These are phyloP conservation scores for Polyodon spathula DNA, from an alignment of 2,113 vertebrate genomes.

Conservation along the genomic window DNA sequence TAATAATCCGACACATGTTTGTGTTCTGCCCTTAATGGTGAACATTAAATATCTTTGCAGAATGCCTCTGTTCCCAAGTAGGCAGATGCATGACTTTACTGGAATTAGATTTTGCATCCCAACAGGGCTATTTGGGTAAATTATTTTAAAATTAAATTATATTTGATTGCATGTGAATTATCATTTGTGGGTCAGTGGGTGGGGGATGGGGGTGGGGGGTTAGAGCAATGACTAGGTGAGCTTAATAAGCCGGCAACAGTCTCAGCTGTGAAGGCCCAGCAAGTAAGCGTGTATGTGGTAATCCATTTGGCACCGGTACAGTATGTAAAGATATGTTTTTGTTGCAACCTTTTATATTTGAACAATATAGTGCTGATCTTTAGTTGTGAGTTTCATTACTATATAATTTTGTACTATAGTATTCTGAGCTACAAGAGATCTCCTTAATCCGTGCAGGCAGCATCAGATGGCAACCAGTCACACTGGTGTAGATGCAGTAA, in stretches of 20 bases:
- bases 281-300: too few species aligned
- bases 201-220: not conserved
- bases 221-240: not conserved
- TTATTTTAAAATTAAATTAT: constrained; percentile 15
- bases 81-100: too few species aligned
- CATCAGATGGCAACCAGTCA: not conserved
- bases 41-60: too few species aligned
- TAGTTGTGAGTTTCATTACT: too few species aligned
- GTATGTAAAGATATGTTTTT: too few species aligned
- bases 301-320: too few species aligned
- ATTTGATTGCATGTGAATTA: constrained; percentile 15
- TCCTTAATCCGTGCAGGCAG: constrained; percentile 1
- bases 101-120: constrained; percentile 2
- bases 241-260: not conserved
- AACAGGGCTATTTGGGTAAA: constrained; percentile 13
- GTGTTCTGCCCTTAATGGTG: too few species aligned
- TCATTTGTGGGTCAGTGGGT: not conserved
- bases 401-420: too few species aligned
- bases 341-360: too few species aligned
- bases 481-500: constrained; percentile 5
- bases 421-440: not conserved
- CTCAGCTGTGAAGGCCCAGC: not conserved
- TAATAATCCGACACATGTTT: too few species aligned
- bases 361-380: too few species aligned
- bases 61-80: too few species aligned